phyloP scores from a whole-genome alignment of 2,888 invertebrate species.

The Dorcus hopei region DNA sequence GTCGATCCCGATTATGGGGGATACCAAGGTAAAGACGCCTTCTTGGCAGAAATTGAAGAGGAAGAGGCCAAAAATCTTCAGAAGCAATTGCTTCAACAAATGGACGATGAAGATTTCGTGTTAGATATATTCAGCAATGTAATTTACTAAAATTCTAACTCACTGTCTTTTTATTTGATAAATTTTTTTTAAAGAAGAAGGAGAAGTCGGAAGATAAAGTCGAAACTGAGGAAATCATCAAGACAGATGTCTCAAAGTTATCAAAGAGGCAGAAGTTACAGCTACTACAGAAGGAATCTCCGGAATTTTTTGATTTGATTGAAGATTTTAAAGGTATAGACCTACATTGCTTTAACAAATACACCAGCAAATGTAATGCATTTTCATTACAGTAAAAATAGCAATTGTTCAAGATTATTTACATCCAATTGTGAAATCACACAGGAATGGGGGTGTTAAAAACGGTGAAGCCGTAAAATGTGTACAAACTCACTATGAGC shows the following conservation, averaged over 20 bases:
- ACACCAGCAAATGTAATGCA: not conserved
- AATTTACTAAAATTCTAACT: not conserved
- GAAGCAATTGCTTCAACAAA: slow-evolving; percentile 68
- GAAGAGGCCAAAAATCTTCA: slow-evolving; percentile 81
- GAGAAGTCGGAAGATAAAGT: slow-evolving; percentile 35
- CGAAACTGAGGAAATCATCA: slow-evolving; percentile 59
- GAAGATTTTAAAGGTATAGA: slow-evolving; percentile 70
- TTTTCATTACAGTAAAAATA: slow-evolving; percentile 46
- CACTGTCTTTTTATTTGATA: not conserved
- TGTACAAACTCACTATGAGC: slow-evolving; percentile 54
- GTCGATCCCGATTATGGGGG: slow-evolving; percentile 83
- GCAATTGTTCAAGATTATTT: slow-evolving; percentile 64
- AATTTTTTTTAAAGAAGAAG: slow-evolving; percentile 29
- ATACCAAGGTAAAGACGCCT: slow-evolving; percentile 62
- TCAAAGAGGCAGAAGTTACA: slow-evolving; percentile 73
- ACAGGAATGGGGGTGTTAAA: slow-evolving; percentile 61
- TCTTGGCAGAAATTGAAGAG: slow-evolving; percentile 76
- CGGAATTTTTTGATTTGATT: slow-evolving; percentile 77
- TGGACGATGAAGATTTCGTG: slow-evolving; percentile 75
- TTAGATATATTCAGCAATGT: slow-evolving; percentile 51
- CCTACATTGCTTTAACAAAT: slow-evolving; percentile 27
- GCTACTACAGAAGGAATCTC: slow-evolving; percentile 79
- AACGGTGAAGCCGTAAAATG: slow-evolving; percentile 66
- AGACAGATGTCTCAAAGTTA: slow-evolving; percentile 73
- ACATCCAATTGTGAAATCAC: slow-evolving; percentile 64